Percentiles rank a stretch among this genome's conserved stretches.
phyloP scores from a whole-genome alignment of 2,797 vertebrate species.

The Notoglanidium macrostoma region DNA sequence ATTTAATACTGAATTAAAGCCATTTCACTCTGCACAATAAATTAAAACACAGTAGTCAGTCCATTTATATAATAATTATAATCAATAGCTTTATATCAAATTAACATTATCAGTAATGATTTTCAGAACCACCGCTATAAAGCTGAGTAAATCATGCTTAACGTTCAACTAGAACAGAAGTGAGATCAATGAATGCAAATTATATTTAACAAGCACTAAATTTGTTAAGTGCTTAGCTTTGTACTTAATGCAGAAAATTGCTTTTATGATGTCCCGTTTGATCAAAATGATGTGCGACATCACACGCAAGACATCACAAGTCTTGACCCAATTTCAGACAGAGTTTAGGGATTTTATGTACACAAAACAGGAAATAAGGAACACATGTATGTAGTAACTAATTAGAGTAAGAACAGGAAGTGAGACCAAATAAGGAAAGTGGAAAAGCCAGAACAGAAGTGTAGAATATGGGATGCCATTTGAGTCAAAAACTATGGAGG shows the following conservation, averaged over 20 bases:
- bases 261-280: background rate
- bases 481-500: background rate
- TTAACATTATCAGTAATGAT: background rate
- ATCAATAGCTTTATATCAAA: background rate
- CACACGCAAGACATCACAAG: background rate
- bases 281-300: background rate
- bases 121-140: background rate
- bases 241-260: background rate
- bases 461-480: background rate
- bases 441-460: background rate
- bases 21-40: background rate
- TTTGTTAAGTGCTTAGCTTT: background rate
- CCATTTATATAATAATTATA: background rate
- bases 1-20: background rate
- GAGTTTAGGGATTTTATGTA: background rate
- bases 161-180: no score
- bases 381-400: background rate
- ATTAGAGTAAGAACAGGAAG: background rate
- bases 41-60: background rate
- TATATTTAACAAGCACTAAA: background rate
- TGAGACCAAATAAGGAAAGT: background rate
- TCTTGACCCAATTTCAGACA: background rate
- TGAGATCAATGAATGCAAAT: background rate
- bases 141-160: background rate
- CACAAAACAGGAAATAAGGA: slow-evolving; percentile 1